Evolutionary conservation across 1,140 invertebrate genomes (phyloP), one percentile per base, ranked within the genome.

Genomic region (Steinernema feltiae): DNA sequence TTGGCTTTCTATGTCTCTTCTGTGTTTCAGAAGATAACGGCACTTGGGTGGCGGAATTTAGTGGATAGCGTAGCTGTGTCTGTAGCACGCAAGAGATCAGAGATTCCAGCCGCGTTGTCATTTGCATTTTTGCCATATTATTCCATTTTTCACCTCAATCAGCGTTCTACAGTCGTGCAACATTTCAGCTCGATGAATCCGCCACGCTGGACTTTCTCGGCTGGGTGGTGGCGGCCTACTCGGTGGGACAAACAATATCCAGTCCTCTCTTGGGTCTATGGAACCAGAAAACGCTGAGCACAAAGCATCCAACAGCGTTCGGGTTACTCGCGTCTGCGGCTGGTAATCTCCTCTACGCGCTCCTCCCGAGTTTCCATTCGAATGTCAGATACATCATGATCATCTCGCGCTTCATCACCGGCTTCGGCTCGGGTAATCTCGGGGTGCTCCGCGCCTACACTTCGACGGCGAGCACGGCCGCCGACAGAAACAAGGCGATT

Each of bases 261-360:
- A 78, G 74, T 76, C 79, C 79, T 32, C 30, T 80, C 21, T 79
- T 78, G 29, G 79, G 79, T 3, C 32, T 29, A 1, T 80, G 79
- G 79, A 80, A 79, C 73, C 78, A 80, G 35, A 79, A 79, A 48
- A 80, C 78, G 17, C 72, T 79, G 73, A 76, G 75, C 18, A 72
- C 73, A 7, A 76, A 63, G 63, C 31, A 69, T 24, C 79, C 79
- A 2, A 72, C 72, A 17, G 72, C 75, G 7, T 29, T 63, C 31
- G 79, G 79, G 30, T 63, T 80, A 24, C 48, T 79, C 12, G 53
- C 72, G 18, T 30, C 78, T 1, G 48, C 31, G n/a, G 46, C 73
- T 21, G 79, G 79, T 76, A 76, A 70, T 29, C 48, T 77, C 24
- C 27, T 77, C 1, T 77, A 77, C 53, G 76, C 46, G 15, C 32